Conservation (phyloP, 2,113 vertebrate species). For the Rattus rattus region DNA sequence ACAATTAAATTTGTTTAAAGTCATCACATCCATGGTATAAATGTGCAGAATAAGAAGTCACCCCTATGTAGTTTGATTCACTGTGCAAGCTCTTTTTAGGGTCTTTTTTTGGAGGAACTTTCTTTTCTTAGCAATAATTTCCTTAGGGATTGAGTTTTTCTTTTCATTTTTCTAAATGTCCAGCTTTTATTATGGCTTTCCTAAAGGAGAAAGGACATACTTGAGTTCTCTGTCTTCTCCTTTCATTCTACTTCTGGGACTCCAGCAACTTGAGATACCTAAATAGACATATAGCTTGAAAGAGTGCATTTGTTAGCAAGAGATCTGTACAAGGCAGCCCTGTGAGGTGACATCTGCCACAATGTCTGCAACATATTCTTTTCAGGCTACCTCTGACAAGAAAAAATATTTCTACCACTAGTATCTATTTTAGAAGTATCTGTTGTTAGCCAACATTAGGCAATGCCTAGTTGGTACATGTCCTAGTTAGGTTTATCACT, state of each 20-base stretch:
- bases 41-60: not conserved
- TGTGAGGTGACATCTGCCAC: not conserved
- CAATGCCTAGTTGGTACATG: not conserved
- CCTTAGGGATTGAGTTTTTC: not conserved
- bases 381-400: not conserved
- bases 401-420: not conserved
- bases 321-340: not conserved
- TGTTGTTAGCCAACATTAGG: not conserved
- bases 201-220: not conserved
- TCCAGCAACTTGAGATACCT: not conserved
- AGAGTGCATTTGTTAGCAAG: slow-evolving; percentile 11
- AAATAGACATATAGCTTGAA: not conserved
- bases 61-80: not conserved
- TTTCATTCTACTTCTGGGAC: not conserved
- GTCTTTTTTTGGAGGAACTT: not conserved
- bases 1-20: not conserved
- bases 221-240: not conserved
- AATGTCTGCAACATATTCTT: not conserved
- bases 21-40: not conserved
- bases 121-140: not conserved
- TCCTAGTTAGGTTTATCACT: not conserved
- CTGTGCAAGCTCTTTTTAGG: not conserved
- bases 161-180: not conserved
- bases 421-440: not conserved
- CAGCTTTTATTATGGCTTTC: not conserved